Base-by-base conservation (phyloP, 1,140 invertebrate species). In the Drosophila sechellia region DNA sequence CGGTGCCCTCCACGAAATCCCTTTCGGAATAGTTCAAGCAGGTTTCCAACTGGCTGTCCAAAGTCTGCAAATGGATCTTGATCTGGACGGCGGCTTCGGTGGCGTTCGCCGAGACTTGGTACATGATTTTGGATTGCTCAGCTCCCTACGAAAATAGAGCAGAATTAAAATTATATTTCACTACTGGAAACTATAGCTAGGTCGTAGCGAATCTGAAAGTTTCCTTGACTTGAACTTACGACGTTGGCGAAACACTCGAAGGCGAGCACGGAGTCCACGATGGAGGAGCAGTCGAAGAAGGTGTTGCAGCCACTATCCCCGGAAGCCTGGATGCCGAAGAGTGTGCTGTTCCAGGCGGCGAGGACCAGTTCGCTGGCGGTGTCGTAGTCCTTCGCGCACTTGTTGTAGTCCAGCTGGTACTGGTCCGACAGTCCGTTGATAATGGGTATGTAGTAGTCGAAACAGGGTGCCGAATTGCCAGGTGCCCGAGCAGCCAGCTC, bases 211-310 rank as follows among this genome's bases (percentile, higher is more conserved):
- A 22, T 5, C 27, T 6, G 27, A 31, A 31, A 10, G 8, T 10
- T 10, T 31, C 8, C 31, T 31, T 31, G 31, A 31, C 31, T 10
- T 2, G 31, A 12, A 63, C 80, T 64, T 53, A 84, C 80, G 48
- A 22, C 27, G 10, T n/a, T 37, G 15, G 80, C 80, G 25, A 46
- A 85, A 48, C 80, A 84, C 42, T 79, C 66, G 13, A 83, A 84
- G 3, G 64, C 60, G 53, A 59, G 31, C 0, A 84, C 59, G 31
- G 40, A 55, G 15, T 77, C 57, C 15, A 66, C 71, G 39, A 76
- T 56, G 25, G 60, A 39, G 13, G 55, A 46, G 15, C 79, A 83
- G 8, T 71, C 65, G 2, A 6, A 34, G 5, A 84, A 42, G 8
- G 31, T 8, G 0, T 2, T 6, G 40, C 80, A 83, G 8, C 64